Evolutionary conservation across 2,888 invertebrate species (phyloP).

Genomic region (Nipponacmea schrenckii): DNA sequence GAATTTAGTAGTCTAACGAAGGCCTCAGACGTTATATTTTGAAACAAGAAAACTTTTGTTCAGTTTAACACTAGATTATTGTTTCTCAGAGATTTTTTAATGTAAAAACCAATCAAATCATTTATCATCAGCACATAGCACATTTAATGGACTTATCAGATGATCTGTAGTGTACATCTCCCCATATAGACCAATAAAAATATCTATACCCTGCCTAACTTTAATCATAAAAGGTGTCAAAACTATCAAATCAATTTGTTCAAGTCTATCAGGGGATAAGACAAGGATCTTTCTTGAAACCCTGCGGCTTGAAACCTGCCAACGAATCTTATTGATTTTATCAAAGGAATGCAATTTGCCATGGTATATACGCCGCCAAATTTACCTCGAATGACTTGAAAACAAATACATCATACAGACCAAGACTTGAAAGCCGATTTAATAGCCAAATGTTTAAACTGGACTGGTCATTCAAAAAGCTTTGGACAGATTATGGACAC

Average conservation of each 20-base stretch:
- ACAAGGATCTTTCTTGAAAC: slow-evolving; percentile 12
- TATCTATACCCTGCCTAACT: background rate
- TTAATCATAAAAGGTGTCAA: background rate
- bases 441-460: slow-evolving; percentile 5
- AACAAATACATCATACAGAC: slow-evolving; percentile 5
- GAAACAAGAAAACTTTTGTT: no score
- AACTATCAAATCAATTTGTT: slow-evolving; percentile 18
- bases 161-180: no score
- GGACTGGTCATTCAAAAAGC: background rate
- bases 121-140: no score
- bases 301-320: slow-evolving; percentile 11
- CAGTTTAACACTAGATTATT: no score
- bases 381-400: slow-evolving; percentile 8
- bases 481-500: background rate
- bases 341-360: slow-evolving; percentile 24
- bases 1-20: no score
- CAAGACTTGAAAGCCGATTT: slow-evolving; percentile 9
- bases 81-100: no score
- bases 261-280: slow-evolving; percentile 13
- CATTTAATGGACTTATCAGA: no score
- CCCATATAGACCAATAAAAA: no score
- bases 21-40: no score
- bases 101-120: no score
- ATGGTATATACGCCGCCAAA: slow-evolving; percentile 10
- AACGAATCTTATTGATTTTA: slow-evolving; percentile 19